A percentile compares a stretch with the other conserved stretches of the same genome.
Evolutionary conservation across 2,888 invertebrate species (phyloP).

Genomic region (Mimas tiliae): DNA sequence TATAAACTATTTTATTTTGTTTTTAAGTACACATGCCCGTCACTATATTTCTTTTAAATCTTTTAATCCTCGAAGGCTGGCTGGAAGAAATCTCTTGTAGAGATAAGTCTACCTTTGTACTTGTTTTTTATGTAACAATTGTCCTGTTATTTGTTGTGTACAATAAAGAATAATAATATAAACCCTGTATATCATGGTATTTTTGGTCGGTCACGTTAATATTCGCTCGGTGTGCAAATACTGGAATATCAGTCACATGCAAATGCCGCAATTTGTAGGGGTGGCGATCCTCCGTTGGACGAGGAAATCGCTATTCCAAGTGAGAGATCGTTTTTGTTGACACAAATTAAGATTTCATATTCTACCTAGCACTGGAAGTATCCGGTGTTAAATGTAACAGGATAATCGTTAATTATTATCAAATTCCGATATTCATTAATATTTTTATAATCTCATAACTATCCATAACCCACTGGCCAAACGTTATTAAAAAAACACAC

Average conservation of each 20-base stretch:
- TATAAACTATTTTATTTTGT: too few relatives aligned
- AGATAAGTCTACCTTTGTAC: too few relatives aligned
- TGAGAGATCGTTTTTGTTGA: neutral
- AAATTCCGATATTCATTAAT: too few relatives aligned
- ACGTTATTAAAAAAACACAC: neutral
- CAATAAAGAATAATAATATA: too few relatives aligned
- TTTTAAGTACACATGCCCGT: too few relatives aligned
- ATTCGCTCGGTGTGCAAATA: slow-evolving; percentile 13
- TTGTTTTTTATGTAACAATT: too few relatives aligned
- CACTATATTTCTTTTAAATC: too few relatives aligned
- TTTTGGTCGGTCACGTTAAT: neutral
- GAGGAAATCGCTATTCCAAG: slow-evolving; percentile 11
- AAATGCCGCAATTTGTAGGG: neutral
- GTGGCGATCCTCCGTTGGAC: neutral
- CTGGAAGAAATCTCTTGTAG: too few relatives aligned
- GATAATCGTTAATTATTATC: too few relatives aligned
- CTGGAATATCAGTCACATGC: slow-evolving; percentile 10
- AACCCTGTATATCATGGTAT: too few relatives aligned
- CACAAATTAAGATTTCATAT: neutral
- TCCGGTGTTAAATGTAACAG: neutral
- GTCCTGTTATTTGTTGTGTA: too few relatives aligned
- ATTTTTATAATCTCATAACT: neutral
- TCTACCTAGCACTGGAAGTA: neutral
- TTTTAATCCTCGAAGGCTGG: too few relatives aligned
- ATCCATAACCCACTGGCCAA: neutral